These are phyloP conservation scores for Heterotilapia buettikoferi DNA, from an alignment of 2,113 vertebrate species.

Conservation along the genomic window DNA sequence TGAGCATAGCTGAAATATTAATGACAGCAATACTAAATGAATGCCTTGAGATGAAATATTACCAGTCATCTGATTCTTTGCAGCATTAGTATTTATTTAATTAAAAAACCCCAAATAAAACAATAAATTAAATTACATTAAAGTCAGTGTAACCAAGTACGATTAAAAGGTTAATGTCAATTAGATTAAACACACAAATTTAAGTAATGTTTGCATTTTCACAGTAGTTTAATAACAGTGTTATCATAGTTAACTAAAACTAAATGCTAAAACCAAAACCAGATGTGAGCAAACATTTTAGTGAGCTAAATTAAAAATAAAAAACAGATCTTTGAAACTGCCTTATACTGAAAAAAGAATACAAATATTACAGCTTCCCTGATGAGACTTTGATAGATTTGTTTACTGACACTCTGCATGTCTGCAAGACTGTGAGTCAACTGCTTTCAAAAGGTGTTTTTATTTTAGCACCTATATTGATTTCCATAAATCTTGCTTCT, in stretches of 20 bases:
- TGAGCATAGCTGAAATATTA: not conserved
- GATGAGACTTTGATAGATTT: not conserved
- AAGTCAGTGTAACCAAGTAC: not conserved
- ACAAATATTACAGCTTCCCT: not conserved
- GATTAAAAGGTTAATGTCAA: not conserved
- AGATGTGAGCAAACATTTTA: not conserved
- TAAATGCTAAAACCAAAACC: not conserved
- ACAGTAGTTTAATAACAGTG: not conserved
- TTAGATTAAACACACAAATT: not conserved
- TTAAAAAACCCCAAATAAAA: not conserved
- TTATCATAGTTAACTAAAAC: fast-evolving
- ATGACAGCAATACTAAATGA: not conserved
- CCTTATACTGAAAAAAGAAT: not conserved
- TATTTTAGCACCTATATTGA: not conserved
- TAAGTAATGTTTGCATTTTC: not conserved
- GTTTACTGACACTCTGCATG: not conserved
- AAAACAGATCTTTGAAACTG: fast-evolving
- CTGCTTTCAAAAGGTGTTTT: fast-evolving
- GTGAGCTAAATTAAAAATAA: not conserved
- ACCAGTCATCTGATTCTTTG: not conserved
- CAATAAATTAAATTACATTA: fast-evolving
- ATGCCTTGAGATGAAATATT: not conserved
- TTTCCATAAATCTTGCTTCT: not conserved
- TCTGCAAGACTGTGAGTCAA: not conserved
- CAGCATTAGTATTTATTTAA: not conserved